phyloP scores from a whole-genome alignment of 2,888 invertebrate species.

The Chloromyia formosa region DNA sequence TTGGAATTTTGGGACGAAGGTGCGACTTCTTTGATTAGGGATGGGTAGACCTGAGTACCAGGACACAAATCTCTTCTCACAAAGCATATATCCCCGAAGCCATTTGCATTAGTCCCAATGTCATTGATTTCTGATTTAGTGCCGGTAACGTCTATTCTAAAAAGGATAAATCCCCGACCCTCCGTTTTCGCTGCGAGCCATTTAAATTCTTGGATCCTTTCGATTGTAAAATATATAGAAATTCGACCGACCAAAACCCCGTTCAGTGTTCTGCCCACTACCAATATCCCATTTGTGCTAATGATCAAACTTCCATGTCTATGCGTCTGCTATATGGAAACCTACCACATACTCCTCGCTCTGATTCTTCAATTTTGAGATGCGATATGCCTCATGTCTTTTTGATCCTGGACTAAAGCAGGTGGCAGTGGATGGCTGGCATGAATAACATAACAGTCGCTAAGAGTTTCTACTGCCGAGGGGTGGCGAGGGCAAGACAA shows the following conservation, averaged over 20 bases:
- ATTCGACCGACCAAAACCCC: neutral
- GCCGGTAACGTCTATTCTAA: neutral
- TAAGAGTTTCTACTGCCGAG: neutral
- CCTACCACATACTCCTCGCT: constrained; percentile 24
- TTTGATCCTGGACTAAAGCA: constrained; percentile 27
- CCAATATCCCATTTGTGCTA: constrained; percentile 43
- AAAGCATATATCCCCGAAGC: too few relatives aligned
- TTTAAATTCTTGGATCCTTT: neutral
- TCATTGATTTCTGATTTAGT: constrained; percentile 29
- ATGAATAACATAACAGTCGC: constrained; percentile 26
- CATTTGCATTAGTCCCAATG: constrained; percentile 15
- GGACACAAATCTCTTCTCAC: too few relatives aligned
- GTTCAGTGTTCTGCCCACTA: neutral
- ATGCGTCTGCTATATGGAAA: neutral
- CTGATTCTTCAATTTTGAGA: constrained; percentile 42
- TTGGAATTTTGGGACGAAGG: too few relatives aligned
- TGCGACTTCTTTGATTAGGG: too few relatives aligned
- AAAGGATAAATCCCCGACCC: too few relatives aligned
- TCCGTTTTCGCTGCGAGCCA: too few relatives aligned
- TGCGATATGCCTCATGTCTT: constrained; percentile 32
- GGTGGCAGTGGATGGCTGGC: neutral
- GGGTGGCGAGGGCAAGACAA: too few relatives aligned
- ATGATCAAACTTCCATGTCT: constrained; percentile 46
- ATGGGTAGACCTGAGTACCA: too few relatives aligned
- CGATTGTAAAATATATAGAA: neutral